phyloP scores from a whole-genome alignment of 2,888 invertebrate genomes.

The Ormyrus pomaceus region DNA sequence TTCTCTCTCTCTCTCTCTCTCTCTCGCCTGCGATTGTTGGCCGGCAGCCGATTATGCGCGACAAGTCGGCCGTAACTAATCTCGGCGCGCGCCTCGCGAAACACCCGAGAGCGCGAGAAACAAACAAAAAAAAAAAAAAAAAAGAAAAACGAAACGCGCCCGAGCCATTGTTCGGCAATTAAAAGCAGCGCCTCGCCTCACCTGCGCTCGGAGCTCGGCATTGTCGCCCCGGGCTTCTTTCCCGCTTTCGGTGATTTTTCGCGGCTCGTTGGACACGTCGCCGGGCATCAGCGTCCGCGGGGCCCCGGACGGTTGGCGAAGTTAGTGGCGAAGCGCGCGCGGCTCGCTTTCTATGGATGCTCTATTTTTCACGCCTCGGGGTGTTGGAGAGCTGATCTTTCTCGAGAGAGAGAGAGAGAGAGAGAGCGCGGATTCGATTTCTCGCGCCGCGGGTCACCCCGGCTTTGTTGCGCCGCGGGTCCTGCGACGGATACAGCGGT shows the following conservation, averaged over 20 bases:
- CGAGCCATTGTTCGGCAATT: conserved; percentile 71
- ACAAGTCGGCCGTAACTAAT: conserved; percentile 64
- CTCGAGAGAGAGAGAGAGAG: neutral
- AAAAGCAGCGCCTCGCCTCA: conserved; percentile 71
- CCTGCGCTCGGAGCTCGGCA: conserved; percentile 66
- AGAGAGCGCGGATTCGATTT: neutral
- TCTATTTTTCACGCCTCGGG: conserved; percentile 15
- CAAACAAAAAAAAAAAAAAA: neutral
- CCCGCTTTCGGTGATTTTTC: conserved; percentile 61
- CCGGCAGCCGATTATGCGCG: conserved; percentile 58
- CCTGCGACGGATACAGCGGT: neutral
- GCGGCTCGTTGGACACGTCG: conserved; percentile 70
- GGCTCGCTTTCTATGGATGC: neutral
- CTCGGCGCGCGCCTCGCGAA: conserved; percentile 49
- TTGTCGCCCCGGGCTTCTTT: neutral
- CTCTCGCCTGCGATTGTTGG: conserved; percentile 42
- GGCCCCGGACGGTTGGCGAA: conserved; percentile 3
- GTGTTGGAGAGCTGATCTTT: conserved; percentile 1
- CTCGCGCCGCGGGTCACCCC: neutral
- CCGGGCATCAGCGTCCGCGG: conserved; percentile 29
- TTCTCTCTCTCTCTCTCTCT: conserved; percentile 7
- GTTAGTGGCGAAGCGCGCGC: too few relatives aligned
- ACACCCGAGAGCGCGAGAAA: conserved; percentile 49
- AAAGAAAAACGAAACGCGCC: conserved; percentile 34
- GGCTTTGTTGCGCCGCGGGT: neutral